These are phyloP conservation scores for Chloroceryle aenea DNA, from an alignment of 2,113 vertebrate genomes.

Conservation along the genomic window DNA sequence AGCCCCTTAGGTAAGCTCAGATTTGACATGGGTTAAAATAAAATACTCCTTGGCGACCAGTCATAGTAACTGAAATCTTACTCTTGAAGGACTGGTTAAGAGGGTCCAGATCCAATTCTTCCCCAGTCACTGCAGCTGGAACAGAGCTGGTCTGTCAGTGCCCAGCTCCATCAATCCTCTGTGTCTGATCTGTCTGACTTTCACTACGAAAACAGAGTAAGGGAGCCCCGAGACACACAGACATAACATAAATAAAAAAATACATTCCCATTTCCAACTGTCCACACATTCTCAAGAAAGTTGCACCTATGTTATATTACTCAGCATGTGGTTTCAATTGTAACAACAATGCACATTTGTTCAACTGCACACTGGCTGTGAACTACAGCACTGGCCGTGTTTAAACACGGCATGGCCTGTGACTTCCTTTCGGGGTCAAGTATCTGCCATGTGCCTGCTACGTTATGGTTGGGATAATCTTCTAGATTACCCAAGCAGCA, in stretches of 20 bases:
- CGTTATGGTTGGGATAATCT: slow-evolving; percentile 62
- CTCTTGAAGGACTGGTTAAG: slow-evolving; percentile 24
- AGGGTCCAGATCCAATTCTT: slow-evolving; percentile 43
- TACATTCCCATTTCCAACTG: slow-evolving; percentile 42
- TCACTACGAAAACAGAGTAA: slow-evolving; percentile 36
- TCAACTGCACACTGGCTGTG: slow-evolving; percentile 23
- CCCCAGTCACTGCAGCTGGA: slow-evolving; percentile 17
- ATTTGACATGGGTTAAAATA: slow-evolving; percentile 49
- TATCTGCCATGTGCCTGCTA: slow-evolving; percentile 56
- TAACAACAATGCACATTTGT: slow-evolving; percentile 77
- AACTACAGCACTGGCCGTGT: neutral
- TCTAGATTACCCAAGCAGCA: slow-evolving; percentile 50
- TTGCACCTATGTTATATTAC: slow-evolving; percentile 58
- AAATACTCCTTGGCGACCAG: neutral
- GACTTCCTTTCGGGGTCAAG: slow-evolving; percentile 67
- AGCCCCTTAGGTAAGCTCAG: slow-evolving; percentile 45
- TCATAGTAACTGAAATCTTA: slow-evolving; percentile 29
- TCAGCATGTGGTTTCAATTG: slow-evolving; percentile 82
- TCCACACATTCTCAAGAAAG: slow-evolving; percentile 54
- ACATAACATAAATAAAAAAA: slow-evolving; percentile 67
- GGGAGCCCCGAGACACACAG: slow-evolving; percentile 24
- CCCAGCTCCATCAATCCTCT: slow-evolving; percentile 20
- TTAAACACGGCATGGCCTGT: slow-evolving; percentile 51
- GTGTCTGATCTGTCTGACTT: slow-evolving; percentile 22
- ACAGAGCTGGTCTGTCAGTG: slow-evolving; percentile 30